These are phyloP conservation scores for Hydrozoanthus gracilis DNA, from an alignment of 92 coral and sea anemone species.

Conservation along the genomic window DNA sequence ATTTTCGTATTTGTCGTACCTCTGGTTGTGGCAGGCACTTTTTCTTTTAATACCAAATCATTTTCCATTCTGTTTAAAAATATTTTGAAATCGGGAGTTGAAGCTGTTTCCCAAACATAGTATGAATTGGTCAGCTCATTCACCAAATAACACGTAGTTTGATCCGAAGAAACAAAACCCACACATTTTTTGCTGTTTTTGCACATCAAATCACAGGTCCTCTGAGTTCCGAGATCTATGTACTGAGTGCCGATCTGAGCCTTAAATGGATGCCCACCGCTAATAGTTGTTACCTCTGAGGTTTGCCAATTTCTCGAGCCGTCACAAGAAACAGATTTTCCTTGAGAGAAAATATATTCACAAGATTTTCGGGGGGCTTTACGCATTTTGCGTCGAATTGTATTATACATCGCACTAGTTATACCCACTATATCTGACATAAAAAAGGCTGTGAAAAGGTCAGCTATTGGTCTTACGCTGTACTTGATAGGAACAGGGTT, in stretches of 20 bases:
- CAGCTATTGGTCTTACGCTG: conserved; percentile 48
- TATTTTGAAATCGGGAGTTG: neutral
- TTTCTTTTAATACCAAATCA: neutral
- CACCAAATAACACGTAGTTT: neutral
- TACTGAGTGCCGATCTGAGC: neutral
- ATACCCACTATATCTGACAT: neutral
- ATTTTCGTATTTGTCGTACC: neutral
- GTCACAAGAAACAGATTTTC: conserved; percentile 3
- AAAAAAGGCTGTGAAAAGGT: conserved; percentile 51
- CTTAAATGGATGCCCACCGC: neutral
- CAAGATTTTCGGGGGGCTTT: neutral
- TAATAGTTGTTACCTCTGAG: neutral
- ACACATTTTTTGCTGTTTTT: neutral
- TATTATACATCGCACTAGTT: neutral
- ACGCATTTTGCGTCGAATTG: neutral
- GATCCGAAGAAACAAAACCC: neutral
- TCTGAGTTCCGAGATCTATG: conserved; percentile 5
- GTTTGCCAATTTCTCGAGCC: neutral
- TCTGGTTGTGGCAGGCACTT: neutral
- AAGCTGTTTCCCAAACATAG: neutral
- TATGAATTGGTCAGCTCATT: neutral
- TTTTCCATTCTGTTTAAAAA: conserved; percentile 8
- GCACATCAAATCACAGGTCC: neutral
- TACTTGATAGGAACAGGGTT: conserved; percentile 68
- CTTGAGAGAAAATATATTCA: neutral